Conservation (phyloP, 2,797 vertebrate genomes). For the Pagetopsis macropterus region DNA sequence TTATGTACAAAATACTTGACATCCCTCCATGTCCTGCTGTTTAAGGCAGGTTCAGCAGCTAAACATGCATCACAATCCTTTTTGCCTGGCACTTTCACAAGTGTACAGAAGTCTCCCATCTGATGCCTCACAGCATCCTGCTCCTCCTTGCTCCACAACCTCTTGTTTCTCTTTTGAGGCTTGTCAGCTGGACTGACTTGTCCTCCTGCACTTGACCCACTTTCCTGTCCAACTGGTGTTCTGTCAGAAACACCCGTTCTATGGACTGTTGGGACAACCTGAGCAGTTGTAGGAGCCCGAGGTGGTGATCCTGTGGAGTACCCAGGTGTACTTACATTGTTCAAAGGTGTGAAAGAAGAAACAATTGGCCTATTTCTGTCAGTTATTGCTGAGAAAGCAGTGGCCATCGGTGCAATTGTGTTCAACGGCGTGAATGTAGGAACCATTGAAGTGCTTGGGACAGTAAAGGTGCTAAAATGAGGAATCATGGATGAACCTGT, state of each 20-base stretch:
- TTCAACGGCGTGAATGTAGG: constrained; percentile 70
- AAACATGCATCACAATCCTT: constrained; percentile 79
- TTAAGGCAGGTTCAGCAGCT: constrained; percentile 75
- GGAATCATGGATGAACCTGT: constrained; percentile 59
- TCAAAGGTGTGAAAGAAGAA: constrained; percentile 73
- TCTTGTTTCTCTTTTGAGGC: constrained; percentile 74
- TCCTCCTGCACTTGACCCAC: constrained; percentile 31
- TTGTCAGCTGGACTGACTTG: constrained; percentile 34
- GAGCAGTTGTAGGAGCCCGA: constrained; percentile 48
- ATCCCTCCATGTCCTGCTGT: constrained; percentile 77
- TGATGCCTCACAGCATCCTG: constrained; percentile 76
- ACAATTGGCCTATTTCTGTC: constrained; percentile 55
- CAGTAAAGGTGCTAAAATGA: constrained; percentile 59
- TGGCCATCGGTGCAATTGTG: constrained; percentile 55
- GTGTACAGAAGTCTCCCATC: constrained; percentile 74
- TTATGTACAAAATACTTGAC: constrained; percentile 82
- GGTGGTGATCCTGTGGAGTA: constrained; percentile 54
- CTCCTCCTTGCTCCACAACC: constrained; percentile 76
- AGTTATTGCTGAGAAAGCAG: constrained; percentile 62
- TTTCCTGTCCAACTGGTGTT: constrained; percentile 25
- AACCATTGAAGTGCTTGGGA: constrained; percentile 71
- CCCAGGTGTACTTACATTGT: constrained; percentile 51
- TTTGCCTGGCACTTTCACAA: constrained; percentile 79
- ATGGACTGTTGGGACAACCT: constrained; percentile 72
- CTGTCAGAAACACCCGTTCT: constrained; percentile 48